Base-by-base conservation (phyloP, 1,140 invertebrate species). In the Papilio polyxenes region DNA sequence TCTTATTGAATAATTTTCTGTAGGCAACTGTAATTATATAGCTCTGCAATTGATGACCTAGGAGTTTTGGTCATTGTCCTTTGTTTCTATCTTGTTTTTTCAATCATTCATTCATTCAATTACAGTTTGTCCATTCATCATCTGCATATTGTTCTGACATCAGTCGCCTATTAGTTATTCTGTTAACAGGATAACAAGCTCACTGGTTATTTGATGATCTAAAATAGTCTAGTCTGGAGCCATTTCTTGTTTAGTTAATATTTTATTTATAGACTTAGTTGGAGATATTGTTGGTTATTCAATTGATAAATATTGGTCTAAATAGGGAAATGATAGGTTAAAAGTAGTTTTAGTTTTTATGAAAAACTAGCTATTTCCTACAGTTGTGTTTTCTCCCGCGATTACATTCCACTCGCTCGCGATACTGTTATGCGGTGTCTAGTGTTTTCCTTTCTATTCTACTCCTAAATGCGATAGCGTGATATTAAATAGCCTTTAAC, bases 141-240 rank as follows among this genome's bases (percentile, higher is more conserved):
- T 48, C 37, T 10, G 56, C 31, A 65, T 69, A 37, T 23, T 5
- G 20, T 49, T 3, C 13, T 80, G 78, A 51, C 78, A 69, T 69
- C 23, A 20, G 40, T 65, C 59, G 15, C 56, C 44, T 62, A 31
- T 79, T 56, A 79, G 31, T 79, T 79, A 20, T 79, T 20, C 17
- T 6, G 78, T 17, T 69, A 80, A 80, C 78, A 48, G 40, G n/a
- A 80, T 80, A 80, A 80, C 37, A 31, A 79, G 31, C 37, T 10
- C 2, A 78, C 49, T 31, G 2, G 37, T 75, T 40, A 75, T 44
- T 75, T 20, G 7, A 9, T 6, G 40, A 75, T 49, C 74, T 49
- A 75, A 49, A 75, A 44, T 48, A 9, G 13, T 74, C 5, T 37
- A 75, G 72, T 48, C 74, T 75, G 48, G 10, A 17, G 17, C 8